Conservation (phyloP, 2,113 vertebrate species). For the Amphiprion ocellaris region DNA sequence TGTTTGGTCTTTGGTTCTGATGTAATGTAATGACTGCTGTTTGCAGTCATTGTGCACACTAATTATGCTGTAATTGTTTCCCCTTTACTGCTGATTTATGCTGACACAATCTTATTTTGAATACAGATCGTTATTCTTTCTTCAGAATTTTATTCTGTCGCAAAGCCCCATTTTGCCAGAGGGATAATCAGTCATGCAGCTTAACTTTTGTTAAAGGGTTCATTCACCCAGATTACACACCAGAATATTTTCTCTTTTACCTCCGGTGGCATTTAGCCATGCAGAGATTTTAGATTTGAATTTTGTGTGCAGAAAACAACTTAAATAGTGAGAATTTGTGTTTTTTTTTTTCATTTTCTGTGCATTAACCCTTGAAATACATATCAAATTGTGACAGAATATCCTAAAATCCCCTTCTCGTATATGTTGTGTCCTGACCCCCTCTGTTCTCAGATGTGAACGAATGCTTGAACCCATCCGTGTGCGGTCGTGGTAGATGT, state of each 20-base stretch:
- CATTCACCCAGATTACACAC: neutral
- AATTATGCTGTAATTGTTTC: constrained; percentile 60
- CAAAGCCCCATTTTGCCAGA: neutral
- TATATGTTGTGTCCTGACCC: constrained; percentile 6
- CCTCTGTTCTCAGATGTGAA: constrained; percentile 78
- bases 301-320: neutral
- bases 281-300: neutral
- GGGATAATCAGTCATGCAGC: neutral
- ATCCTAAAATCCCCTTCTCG: neutral
- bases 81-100: constrained; percentile 32
- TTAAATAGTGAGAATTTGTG: neutral
- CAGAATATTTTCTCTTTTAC: neutral
- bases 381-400: neutral
- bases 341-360: neutral
- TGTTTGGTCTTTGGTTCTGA: constrained; percentile 41
- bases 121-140: constrained; percentile 6
- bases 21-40: constrained; percentile 58
- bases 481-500: constrained; percentile 81
- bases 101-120: constrained; percentile 14
- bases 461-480: constrained; percentile 80
- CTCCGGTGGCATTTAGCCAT: neutral
- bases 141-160: constrained; percentile 5
- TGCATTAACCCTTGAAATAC: neutral
- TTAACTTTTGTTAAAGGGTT: neutral
- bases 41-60: constrained; percentile 41